These are phyloP conservation scores for Cottus gobio DNA, from an alignment of 2,113 vertebrate genomes.

Conservation along the genomic window DNA sequence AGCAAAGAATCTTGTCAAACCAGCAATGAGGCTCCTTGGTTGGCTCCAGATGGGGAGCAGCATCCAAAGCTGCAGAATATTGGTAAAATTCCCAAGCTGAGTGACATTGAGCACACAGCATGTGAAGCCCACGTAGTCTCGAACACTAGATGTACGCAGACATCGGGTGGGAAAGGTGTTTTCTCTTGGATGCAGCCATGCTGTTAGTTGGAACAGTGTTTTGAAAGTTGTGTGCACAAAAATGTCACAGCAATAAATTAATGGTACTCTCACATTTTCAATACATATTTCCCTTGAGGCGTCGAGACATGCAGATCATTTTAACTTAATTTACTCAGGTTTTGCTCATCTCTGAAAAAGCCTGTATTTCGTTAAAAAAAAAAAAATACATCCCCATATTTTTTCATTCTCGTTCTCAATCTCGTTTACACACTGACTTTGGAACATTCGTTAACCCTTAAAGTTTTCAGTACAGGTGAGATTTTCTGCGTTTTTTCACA, in stretches of 20 bases:
- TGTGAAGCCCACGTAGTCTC: constrained; percentile 38
- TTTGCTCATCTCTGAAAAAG: neutral
- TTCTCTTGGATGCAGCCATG: constrained; percentile 25
- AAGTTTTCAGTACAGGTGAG: no score
- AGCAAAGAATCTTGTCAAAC: constrained; percentile 53
- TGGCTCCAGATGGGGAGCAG: constrained; percentile 30
- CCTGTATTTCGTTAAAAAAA: no score
- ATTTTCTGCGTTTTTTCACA: no score
- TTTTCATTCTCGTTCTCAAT: no score
- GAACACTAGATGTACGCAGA: constrained; percentile 18
- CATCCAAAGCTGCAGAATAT: constrained; percentile 43
- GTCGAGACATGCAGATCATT: neutral
- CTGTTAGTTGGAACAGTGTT: constrained; percentile 32
- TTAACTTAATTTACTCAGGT: constrained; percentile 6
- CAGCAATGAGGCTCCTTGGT: constrained; percentile 21
- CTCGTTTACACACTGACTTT: no score
- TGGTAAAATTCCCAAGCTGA: constrained; percentile 50
- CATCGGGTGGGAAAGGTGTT: constrained; percentile 12
- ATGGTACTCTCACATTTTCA: neutral
- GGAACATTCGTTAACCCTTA: no score
- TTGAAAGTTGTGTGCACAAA: constrained; percentile 6
- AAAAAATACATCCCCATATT: no score
- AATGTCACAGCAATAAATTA: neutral
- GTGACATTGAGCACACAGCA: constrained; percentile 57
- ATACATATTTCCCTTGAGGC: neutral